phyloP scores from a whole-genome alignment of 2,888 invertebrate species.

The Salticus scenicus region DNA sequence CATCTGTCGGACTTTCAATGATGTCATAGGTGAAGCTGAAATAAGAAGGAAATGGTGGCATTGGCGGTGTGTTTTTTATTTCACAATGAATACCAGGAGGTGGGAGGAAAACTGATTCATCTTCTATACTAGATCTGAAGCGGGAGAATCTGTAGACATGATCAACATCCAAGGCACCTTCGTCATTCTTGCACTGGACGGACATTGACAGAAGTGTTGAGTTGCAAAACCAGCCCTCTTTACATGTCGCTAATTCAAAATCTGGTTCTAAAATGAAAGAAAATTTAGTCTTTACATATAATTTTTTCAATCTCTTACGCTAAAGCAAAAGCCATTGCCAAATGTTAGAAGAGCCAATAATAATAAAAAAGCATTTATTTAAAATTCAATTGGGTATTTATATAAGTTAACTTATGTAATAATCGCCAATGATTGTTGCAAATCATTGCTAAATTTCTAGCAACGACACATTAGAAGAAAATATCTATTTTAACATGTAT shows the following conservation, averaged over 20 bases:
- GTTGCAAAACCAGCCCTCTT: not conserved
- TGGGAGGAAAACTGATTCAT: constrained; percentile 29
- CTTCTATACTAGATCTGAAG: not conserved
- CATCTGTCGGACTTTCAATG: not conserved
- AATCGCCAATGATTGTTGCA: too few species aligned
- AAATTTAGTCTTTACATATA: too few species aligned
- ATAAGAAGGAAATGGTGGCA: constrained; percentile 37
- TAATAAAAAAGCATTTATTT: too few species aligned
- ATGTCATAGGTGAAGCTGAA: constrained; percentile 53
- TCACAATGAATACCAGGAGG: constrained; percentile 35
- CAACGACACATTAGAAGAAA: too few species aligned
- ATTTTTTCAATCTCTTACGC: too few species aligned
- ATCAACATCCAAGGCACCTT: not conserved
- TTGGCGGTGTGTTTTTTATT: not conserved
- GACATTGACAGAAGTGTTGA: constrained; percentile 13
- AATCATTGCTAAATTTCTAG: too few species aligned
- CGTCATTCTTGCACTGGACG: constrained; percentile 16
- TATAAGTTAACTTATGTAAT: too few species aligned
- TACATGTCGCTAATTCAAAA: constrained; percentile 19
- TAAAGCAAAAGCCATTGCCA: too few species aligned
- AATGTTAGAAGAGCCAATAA: too few species aligned
- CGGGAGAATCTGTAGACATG: constrained; percentile 35
- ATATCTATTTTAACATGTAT: too few species aligned
- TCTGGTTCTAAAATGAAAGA: constrained; percentile 22
- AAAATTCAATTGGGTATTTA: too few species aligned